A percentile compares a stretch with the other conserved stretches of the same genome.
Evolutionary conservation across 2,113 vertebrate genomes (phyloP).

Genomic region (Colaptes auratus): DNA sequence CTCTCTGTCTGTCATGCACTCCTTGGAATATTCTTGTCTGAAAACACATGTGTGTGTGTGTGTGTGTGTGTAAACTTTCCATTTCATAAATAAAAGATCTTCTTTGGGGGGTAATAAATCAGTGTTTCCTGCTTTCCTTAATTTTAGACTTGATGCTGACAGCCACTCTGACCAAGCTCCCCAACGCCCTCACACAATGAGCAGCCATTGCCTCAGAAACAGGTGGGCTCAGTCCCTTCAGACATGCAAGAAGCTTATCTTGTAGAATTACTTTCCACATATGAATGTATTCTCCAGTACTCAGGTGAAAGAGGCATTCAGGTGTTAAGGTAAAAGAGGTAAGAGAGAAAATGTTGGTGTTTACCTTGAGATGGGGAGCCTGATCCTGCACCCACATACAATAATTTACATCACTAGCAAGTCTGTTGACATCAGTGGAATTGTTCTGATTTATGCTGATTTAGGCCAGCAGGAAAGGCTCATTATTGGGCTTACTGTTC

Average conservation of each 20-base stretch:
- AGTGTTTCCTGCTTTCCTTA: slow-evolving; percentile 46
- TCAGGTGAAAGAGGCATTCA: background rate
- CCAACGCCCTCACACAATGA: background rate
- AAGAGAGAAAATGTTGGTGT: background rate
- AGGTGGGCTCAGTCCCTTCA: slow-evolving; percentile 13
- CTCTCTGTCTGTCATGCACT: background rate
- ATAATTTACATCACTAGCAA: background rate
- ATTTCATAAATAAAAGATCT: slow-evolving; percentile 30
- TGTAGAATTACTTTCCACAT: background rate
- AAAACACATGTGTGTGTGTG: background rate
- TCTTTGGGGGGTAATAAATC: slow-evolving; percentile 32
- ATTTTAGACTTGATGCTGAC: slow-evolving; percentile 53
- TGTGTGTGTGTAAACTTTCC: background rate
- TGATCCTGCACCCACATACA: background rate
- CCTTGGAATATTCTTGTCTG: background rate
- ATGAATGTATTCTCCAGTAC: background rate
- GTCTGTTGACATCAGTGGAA: background rate
- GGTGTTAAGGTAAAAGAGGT: background rate
- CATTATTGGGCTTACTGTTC: background rate
- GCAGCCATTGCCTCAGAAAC: background rate
- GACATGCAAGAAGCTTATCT: background rate
- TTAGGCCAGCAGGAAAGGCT: no score
- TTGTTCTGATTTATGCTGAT: background rate
- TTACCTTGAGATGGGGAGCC: background rate
- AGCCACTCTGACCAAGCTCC: slow-evolving; percentile 18